Evolutionary conservation across 35 echinoderm and acorn worm species (phyloP), one percentile per base, ranked within the genome.

Genomic region (Eucidaris tribuloides): DNA sequence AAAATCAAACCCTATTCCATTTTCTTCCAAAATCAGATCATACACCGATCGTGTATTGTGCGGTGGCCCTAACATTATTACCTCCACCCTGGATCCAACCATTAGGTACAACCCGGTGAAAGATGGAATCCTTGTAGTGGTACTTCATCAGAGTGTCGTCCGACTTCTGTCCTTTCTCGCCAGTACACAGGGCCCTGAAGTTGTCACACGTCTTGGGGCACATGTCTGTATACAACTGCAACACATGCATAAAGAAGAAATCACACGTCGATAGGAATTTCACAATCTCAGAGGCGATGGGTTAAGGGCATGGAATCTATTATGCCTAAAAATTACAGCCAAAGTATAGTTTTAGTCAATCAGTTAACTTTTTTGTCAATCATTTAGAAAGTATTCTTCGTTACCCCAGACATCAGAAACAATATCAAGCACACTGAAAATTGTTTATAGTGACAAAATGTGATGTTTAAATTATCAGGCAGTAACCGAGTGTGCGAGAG

Each of bases 1-100:
- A n/a, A n/a, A n/a, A n/a, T n/a, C n/a, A n/a, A n/a, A n/a, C n/a
- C n/a, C n/a, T n/a, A n/a, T n/a, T n/a, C n/a, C n/a, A n/a, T n/a
- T n/a, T n/a, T n/a, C n/a, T n/a, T n/a, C n/a, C n/a, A n/a, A n/a
- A n/a, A n/a, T n/a, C n/a, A n/a, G n/a, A n/a, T n/a, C n/a, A n/a
- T n/a, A n/a, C n/a, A n/a, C n/a, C n/a, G n/a, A n/a, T n/a, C n/a
- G n/a, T n/a, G n/a, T n/a, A n/a, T n/a, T n/a, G n/a, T n/a, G n/a
- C n/a, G n/a, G n/a, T n/a, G n/a, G n/a, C n/a, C n/a, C n/a, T n/a
- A n/a, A n/a, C n/a, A n/a, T n/a, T n/a, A n/a, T 87, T 86, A 99
- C 96, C 96, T 87, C 96, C 96, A 66, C 90, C 96, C 61, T 99
- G 96, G 56, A 93, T 79, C 90, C 96, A 93, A n/a, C 96, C 96